Base-by-base conservation (phyloP, 64 coral and sea anemone genomes). In the Montipora sp. region DNA sequence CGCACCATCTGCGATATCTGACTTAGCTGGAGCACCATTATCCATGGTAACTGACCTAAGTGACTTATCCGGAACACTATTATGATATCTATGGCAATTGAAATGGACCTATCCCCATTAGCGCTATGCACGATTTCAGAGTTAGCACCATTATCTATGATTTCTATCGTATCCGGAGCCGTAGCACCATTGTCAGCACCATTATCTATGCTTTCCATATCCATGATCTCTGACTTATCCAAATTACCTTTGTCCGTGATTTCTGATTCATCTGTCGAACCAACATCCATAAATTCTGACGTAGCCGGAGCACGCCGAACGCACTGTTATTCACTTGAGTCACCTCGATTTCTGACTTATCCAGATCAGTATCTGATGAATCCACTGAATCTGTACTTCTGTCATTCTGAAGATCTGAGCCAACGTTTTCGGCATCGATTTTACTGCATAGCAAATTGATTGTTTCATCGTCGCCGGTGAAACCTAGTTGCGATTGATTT, bases 401-500 rank as follows among this genome's bases (percentile, higher is more conserved):
- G 51, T 81, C 79, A 81, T 43, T 81, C 53, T 81, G 53, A 81
- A 81, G 79, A 59, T 80, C 78, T 80, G 63, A 72, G 61, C 70
- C 18, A 87, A 71, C 83, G 83, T 70, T 22, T 73, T 50, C 83
- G 71, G 51, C 43, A 44, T 87, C 83, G 19, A 70, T 87, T 45
- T 87, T 73, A 50, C 67, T 87, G 65, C 65, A 21, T 73, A 73
- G n/a, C 83, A 57, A 51, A 73, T 16, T 74, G 66, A 75, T 71
- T 72, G 79, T 74, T 87, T 70, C 8, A 87, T 75, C 48, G 43
- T 66, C 71, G 68, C n/a, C 14, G 47, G 71, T 73, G 65, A 73
- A 87, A 75, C 50, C 67, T 73, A 87, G 65, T 57, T 92, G 81
- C 90, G 36, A 81, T 92, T 70, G 90, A 92, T 83, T 80, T 53